Base-by-base conservation (phyloP, 2,113 vertebrate genomes). In the Spizaetus ornatus region DNA sequence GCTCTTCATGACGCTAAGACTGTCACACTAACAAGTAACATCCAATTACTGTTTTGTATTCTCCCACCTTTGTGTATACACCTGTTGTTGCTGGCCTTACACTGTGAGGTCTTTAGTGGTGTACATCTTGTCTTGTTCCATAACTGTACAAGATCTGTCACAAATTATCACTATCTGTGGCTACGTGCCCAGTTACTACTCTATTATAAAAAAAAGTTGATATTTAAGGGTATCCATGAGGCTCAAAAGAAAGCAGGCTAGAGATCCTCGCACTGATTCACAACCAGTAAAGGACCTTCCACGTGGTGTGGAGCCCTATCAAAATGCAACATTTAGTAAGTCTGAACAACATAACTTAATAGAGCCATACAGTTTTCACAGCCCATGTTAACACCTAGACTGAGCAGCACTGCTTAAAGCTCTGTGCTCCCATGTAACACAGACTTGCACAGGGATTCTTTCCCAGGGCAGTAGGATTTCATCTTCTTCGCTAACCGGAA, bases 151-250 rank as follows among this genome's bases (percentile, higher is more conserved):
- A 23, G 13, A 29, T 23, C 36, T 66, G 20, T 17, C 16, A 56
- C 11, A 56, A 65, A 17, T 13, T 27, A 61, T 13, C 85, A 72
- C 7, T 45, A 65, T 9, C 18, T 31, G 16, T 8, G 5, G 18
- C 16, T 12, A 55, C 0, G 0, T 16, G 3, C 2, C 17, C 11
- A 73, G 50, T 16, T 8, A 48, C 9, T 16, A 23, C 29, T 17
- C 7, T 7, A 32, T 5, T 26, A 61, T 7, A 3, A 50, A 43
- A 72, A 69, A 72, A 23, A 7, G 9, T 4, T 25, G 16, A n/a
- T 3, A 31, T 36, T 70, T 36, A 72, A 56, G 13, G 4, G 10
- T 50, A 62, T 25, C 6, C 3, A 5, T 9, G 23, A 79, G 8
- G 36, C 19, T n/a, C 34, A 73, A 72, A 52, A 29, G 50, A 17